Conservation (phyloP, 2,113 vertebrate species). For the Clarias macrocephalus region DNA sequence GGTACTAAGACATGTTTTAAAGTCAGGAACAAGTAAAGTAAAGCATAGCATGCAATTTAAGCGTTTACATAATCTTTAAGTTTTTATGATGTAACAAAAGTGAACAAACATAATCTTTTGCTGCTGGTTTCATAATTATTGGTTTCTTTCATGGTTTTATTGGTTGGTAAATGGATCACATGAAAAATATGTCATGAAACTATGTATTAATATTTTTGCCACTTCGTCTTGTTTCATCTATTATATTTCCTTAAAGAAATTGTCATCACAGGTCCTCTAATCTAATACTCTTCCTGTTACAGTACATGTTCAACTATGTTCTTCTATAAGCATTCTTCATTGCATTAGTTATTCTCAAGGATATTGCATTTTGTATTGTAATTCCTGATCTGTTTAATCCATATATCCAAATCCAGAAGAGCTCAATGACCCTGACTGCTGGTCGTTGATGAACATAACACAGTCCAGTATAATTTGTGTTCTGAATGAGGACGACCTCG, state of each 20-base stretch:
- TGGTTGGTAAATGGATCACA: neutral
- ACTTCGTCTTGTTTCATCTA: neutral
- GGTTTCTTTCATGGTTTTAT: neutral
- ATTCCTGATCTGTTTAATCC: neutral
- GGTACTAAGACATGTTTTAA: neutral
- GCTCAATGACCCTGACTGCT: constrained; percentile 55
- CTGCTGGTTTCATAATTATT: neutral
- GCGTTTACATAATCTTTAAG: neutral
- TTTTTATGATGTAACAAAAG: neutral
- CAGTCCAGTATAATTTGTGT: constrained; percentile 56
- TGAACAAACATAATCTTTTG: neutral
- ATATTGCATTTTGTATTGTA: neutral
- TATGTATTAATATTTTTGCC: neutral
- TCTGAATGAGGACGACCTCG: constrained; percentile 44
- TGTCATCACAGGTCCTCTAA: neutral
- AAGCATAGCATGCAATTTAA: too few relatives aligned
- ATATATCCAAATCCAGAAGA: neutral
- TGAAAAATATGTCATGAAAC: neutral
- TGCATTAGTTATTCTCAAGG: neutral
- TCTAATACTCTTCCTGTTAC: too few relatives aligned
- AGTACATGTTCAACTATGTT: neutral
- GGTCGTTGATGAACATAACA: constrained; percentile 49
- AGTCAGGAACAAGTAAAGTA: neutral
- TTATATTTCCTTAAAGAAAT: neutral
- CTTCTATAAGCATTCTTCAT: neutral